Evolutionary conservation across 2,888 invertebrate genomes (phyloP).

Genomic region (Monoplex corrugatus): DNA sequence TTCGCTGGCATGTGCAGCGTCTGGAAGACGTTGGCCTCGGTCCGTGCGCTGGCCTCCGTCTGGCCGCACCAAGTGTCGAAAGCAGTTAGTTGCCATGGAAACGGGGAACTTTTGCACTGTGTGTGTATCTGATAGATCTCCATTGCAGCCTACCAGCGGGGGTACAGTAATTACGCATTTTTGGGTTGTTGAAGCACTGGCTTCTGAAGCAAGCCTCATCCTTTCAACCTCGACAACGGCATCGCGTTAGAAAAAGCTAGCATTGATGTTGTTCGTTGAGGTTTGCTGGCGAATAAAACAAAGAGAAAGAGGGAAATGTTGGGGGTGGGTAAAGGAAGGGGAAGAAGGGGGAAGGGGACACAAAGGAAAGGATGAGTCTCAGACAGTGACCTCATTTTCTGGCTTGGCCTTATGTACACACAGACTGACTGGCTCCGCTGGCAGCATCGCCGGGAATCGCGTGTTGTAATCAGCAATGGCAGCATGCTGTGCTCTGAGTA

Average conservation of each 20-base stretch:
- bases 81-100: constrained; percentile 49
- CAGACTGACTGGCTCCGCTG: constrained; percentile 37
- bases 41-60: constrained; percentile 18
- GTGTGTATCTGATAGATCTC: constrained; percentile 37
- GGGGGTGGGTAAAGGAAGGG: neutral
- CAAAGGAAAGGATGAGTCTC: constrained; percentile 21
- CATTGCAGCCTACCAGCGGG: constrained; percentile 10
- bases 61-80: constrained; percentile 37
- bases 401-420: constrained; percentile 36
- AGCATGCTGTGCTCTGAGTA: constrained; percentile 32
- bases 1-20: neutral
- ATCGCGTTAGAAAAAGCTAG: no score
- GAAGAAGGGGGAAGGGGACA: neutral
- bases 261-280: neutral
- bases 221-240: no score
- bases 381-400: constrained; percentile 47
- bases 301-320: neutral
- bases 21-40: constrained; percentile 33
- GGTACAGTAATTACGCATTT: neutral
- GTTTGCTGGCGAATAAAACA: neutral
- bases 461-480: constrained; percentile 44
- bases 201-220: no score
- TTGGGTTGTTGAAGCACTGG: no score
- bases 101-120: constrained; percentile 40
- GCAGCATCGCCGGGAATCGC: constrained; percentile 29